phyloP scores from a whole-genome alignment of 2,888 invertebrate species.

The Operophtera brumata region DNA sequence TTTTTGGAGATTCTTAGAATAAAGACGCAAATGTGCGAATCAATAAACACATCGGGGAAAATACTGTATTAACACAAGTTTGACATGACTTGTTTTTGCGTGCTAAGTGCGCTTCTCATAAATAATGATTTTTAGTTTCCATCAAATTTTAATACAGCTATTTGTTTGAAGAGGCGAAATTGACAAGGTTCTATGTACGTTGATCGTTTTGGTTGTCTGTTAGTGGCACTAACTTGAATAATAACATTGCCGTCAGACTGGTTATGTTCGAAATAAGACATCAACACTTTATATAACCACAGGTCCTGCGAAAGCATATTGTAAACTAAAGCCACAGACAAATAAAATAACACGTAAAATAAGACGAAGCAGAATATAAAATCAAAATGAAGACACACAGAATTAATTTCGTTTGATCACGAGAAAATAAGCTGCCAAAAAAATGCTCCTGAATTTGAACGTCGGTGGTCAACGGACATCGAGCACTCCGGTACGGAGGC shows the following conservation, averaged over 20 bases:
- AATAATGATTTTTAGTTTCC: background rate
- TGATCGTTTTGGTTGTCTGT: background rate
- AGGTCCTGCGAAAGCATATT: too few relatives aligned
- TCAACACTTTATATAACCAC: too few relatives aligned
- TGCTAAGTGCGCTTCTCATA: constrained; percentile 1
- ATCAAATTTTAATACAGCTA: background rate
- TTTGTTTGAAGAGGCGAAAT: background rate
- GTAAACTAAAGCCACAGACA: too few relatives aligned
- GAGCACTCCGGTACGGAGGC: too few relatives aligned
- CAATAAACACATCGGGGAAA: constrained; percentile 39
- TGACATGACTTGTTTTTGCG: constrained; percentile 35
- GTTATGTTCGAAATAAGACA: too few relatives aligned
- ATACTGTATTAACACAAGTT: constrained; percentile 32
- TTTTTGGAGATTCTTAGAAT: constrained; percentile 33
- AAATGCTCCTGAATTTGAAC: background rate
- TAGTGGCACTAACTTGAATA: background rate
- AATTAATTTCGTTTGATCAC: too few relatives aligned
- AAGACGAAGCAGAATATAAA: too few relatives aligned
- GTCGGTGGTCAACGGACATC: too few relatives aligned
- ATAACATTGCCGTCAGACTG: too few relatives aligned
- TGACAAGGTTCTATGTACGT: background rate
- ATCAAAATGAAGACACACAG: too few relatives aligned
- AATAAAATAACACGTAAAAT: too few relatives aligned
- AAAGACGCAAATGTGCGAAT: constrained; percentile 33
- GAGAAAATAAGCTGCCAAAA: background rate